These are phyloP conservation scores for Bruchidius siliquastri DNA, from an alignment of 2,888 invertebrate species.

Conservation along the genomic window DNA sequence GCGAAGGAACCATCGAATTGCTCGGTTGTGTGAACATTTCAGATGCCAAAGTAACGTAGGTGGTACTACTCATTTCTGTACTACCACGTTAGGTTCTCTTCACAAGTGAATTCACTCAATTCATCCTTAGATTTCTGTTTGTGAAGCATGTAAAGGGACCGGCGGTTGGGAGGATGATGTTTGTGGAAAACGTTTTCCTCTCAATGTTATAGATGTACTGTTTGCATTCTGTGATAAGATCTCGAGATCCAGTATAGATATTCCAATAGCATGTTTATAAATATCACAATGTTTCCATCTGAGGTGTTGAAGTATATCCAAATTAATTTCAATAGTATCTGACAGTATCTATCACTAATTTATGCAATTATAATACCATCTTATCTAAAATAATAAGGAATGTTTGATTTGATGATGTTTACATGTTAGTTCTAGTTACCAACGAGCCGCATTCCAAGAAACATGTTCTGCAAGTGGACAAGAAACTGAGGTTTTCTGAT, in stretches of 20 bases:
- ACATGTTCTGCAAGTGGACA: no score
- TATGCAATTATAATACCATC: no score
- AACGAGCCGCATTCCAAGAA: no score
- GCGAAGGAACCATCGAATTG: conserved; percentile 3
- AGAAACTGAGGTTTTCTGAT: no score
- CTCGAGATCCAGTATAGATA: neutral
- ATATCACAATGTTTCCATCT: no score
- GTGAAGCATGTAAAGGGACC: neutral
- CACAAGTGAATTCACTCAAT: neutral
- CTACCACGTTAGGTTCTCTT: neutral
- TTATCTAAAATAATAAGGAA: no score
- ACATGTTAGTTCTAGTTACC: no score
- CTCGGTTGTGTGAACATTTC: conserved; percentile 3
- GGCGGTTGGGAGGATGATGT: neutral
- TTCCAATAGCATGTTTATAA: neutral
- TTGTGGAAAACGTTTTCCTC: neutral
- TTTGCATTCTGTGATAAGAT: neutral
- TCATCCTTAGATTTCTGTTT: neutral
- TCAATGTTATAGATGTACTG: neutral
- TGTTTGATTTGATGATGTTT: no score
- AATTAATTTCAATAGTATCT: no score
- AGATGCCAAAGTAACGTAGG: conserved; percentile 8
- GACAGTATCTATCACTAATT: no score
- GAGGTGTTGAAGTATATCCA: no score
- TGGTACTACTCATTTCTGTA: neutral